A percentile compares a stretch with the other conserved stretches of the same genome.
Evolutionary conservation across 2,113 vertebrate genomes (phyloP).

Genomic region (Sorex araneus): DNA sequence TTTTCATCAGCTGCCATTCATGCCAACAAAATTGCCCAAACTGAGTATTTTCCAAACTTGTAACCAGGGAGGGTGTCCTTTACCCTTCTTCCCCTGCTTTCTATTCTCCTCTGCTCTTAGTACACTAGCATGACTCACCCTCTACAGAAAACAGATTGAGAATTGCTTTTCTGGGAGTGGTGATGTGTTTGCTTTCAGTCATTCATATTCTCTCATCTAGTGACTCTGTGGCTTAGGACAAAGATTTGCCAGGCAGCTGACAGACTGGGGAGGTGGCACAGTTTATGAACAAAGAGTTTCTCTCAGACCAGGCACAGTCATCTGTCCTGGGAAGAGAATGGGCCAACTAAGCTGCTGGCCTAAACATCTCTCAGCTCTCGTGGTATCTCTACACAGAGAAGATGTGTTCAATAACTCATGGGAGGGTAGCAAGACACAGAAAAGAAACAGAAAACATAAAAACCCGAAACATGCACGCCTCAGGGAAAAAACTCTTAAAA

Average conservation of each 20-base stretch:
- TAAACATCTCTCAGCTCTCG: not conserved
- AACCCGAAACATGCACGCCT: not conserved
- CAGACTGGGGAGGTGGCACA: not conserved
- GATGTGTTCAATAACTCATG: not conserved
- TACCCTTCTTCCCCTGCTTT: constrained; percentile 26
- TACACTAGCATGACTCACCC: constrained; percentile 65
- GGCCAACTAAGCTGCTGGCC: not conserved
- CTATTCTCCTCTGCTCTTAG: constrained; percentile 52
- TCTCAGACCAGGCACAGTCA: not conserved
- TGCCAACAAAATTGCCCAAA: constrained; percentile 80
- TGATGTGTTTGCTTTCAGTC: constrained; percentile 45
- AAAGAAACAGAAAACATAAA: constrained; percentile 41
- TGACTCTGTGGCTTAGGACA: constrained; percentile 63
- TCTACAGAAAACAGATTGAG: constrained; percentile 38
- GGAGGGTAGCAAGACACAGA: not conserved
- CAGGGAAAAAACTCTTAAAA: not conserved
- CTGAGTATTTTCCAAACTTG: constrained; percentile 73
- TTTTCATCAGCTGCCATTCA: constrained; percentile 82
- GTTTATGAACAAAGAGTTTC: not conserved
- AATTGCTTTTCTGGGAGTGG: constrained; percentile 52
- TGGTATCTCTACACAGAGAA: not conserved
- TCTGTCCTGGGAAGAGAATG: constrained; percentile 19
- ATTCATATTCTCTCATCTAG: constrained; percentile 63
- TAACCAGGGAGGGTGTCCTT: constrained; percentile 51
- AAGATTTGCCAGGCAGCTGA: constrained; percentile 71